These are phyloP conservation scores for Bergia sp. DNA, from an alignment of 92 coral and sea anemone species.

Conservation along the genomic window DNA sequence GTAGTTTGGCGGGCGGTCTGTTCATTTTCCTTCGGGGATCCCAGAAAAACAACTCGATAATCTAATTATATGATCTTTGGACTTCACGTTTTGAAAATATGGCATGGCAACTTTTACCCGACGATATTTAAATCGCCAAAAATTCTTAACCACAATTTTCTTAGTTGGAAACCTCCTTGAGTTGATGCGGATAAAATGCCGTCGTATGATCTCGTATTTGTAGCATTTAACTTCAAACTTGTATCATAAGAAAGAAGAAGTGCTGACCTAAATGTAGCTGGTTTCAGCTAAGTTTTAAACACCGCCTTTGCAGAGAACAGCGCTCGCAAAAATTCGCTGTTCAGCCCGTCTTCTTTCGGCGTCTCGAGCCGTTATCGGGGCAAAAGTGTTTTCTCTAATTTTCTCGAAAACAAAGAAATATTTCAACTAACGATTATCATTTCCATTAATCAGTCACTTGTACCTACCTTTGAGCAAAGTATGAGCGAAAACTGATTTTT, in stretches of 20 bases:
- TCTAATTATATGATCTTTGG: slow-evolving; percentile 16
- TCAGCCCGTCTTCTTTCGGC: neutral
- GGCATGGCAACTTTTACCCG: slow-evolving; percentile 35
- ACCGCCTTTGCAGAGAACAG: slow-evolving; percentile 25
- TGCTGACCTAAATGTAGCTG: slow-evolving; percentile 15
- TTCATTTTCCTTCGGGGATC: slow-evolving; percentile 25
- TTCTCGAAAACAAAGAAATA: slow-evolving; percentile 5
- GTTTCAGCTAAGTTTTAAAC: slow-evolving; percentile 18
- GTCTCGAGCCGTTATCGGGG: neutral
- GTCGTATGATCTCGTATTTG: neutral
- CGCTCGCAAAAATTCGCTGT: neutral
- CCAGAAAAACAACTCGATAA: slow-evolving; percentile 34
- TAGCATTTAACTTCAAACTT: slow-evolving; percentile 17
- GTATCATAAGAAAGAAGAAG: slow-evolving; percentile 17
- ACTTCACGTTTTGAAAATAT: slow-evolving; percentile 21
- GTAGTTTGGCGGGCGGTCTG: slow-evolving; percentile 33
- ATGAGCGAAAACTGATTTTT: neutral
- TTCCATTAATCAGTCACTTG: slow-evolving; percentile 1
- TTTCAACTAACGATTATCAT: neutral
- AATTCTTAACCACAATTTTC: slow-evolving; percentile 33
- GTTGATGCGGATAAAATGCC: slow-evolving; percentile 17
- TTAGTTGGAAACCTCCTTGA: slow-evolving; percentile 7
- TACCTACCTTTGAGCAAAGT: slow-evolving; percentile 2
- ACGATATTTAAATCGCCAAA: slow-evolving; percentile 16
- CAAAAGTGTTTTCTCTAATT: neutral